Evolutionary conservation across 1,140 invertebrate genomes (phyloP), one percentile per base, ranked within the genome.

Genomic region (Forficula auricularia): DNA sequence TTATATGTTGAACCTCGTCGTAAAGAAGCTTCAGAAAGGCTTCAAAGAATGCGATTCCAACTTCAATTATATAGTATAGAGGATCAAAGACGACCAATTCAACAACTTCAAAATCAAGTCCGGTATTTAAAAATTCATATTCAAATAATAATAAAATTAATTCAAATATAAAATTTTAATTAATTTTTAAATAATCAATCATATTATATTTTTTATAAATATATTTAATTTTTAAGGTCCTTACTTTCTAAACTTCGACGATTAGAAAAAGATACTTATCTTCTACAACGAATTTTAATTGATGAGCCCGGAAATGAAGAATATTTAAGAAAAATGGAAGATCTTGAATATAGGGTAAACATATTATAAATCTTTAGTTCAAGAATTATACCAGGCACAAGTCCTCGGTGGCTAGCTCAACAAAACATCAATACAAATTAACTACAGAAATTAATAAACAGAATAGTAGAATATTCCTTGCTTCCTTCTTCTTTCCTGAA

Each of bases 1-100:
- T 70, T 98, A 1, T 95, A 95, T 62, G 89, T 97, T 12, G 94
- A 98, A 62, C 91, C 92, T 1, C 83, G 89, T 52, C 72, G 91
- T 42, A 94, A 95, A 54, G 84, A 92, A 57, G 81, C 82, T 3
- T 75, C 80, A 47, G 89, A 94, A 55, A 72, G 85, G 47, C 66
- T 94, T 27, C 84, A 91, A 46, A 70, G 85, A 32, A 88, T 92
- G 81, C 73, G 89, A 41, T 96, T 96, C 61, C 84, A 94, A 55
- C 62, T 95, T 34, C 87, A 94, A 57, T 59, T 96, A 36, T 80
- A 86, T 48, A 82, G 81, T 36, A 74, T 85, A 35, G 85, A 90
- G 52, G 89, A 95, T 59, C 89, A 92, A 48, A 72, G 84, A 44
- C 75, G 79, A 33, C 90, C 90, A 9, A 95, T 97, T 55, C 82